A percentile compares a stretch with the other conserved stretches of the same genome.
Conservation (phyloP, 1,140 invertebrate genomes). For the Nymphalis io region DNA sequence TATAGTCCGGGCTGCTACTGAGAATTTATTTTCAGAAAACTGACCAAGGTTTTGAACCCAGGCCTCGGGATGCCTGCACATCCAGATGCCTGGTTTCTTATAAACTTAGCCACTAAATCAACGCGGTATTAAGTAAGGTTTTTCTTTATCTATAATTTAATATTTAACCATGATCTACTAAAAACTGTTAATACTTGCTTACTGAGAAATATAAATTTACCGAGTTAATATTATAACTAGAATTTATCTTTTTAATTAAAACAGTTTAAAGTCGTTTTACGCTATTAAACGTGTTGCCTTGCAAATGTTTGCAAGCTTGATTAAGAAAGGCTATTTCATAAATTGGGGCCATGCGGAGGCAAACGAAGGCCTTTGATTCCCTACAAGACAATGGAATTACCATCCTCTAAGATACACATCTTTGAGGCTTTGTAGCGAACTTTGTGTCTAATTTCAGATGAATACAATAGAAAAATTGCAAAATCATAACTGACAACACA, state of each 20-base stretch:
- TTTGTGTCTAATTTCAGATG: neutral
- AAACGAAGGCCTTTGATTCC: conserved; percentile 29
- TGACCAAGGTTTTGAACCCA: no score
- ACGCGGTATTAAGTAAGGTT: no score
- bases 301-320: conserved; percentile 19
- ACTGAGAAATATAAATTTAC: neutral
- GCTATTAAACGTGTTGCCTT: neutral
- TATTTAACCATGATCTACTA: neutral
- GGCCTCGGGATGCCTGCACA: no score
- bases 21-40: no score
- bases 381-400: conserved; percentile 34
- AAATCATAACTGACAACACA: neutral
- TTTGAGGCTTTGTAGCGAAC: conserved; percentile 15
- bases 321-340: conserved; percentile 26
- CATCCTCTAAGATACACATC: conserved; percentile 20
- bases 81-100: no score
- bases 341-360: conserved; percentile 29
- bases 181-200: neutral
- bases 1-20: no score
- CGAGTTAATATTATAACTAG: neutral
- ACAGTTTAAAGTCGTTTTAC: neutral
- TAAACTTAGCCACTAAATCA: no score
- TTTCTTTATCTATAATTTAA: no score
- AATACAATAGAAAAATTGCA: neutral
- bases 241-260: neutral